Percentiles rank a stretch among this genome's conserved stretches.
These are phyloP conservation scores for Australoheros scitulus DNA, from an alignment of 2,113 vertebrate genomes.

Conservation along the genomic window DNA sequence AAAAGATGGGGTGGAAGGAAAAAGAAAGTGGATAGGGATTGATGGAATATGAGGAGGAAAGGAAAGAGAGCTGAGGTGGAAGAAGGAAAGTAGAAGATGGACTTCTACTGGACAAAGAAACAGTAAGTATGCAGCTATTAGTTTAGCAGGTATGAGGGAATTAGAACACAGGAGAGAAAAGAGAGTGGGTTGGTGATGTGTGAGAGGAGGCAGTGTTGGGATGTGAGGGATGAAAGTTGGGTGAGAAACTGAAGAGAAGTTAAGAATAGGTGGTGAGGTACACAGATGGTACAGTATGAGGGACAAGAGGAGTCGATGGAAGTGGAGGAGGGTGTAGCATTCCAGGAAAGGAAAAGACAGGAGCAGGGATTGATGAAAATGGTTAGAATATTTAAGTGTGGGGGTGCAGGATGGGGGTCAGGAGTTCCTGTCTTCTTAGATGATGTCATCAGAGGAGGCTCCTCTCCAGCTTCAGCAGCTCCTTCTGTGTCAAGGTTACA, in stretches of 20 bases:
- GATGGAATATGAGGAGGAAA: neutral
- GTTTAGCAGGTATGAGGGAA: neutral
- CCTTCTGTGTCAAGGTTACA: constrained; percentile 72
- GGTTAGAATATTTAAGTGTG: neutral
- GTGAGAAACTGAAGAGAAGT: neutral
- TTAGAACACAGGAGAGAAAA: neutral
- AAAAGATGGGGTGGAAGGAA: neutral
- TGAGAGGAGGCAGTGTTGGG: fast-evolving
- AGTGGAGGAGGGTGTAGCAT: neutral
- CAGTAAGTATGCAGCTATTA: neutral
- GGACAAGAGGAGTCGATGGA: neutral
- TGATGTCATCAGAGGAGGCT: constrained; percentile 68
- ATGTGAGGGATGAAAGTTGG: neutral
- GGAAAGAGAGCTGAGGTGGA: neutral
- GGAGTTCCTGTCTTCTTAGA: constrained; percentile 55
- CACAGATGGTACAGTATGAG: neutral
- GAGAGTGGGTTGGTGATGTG: neutral
- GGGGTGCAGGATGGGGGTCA: neutral
- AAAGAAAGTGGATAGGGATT: neutral
- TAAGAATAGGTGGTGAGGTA: neutral
- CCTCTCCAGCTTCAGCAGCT: constrained; percentile 40
- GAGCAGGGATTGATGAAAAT: neutral
- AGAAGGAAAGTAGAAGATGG: neutral
- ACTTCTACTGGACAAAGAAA: neutral
- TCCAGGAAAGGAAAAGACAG: neutral